Base-by-base conservation (phyloP, 2,888 invertebrate species). In the Synanthedon tipuliformis region DNA sequence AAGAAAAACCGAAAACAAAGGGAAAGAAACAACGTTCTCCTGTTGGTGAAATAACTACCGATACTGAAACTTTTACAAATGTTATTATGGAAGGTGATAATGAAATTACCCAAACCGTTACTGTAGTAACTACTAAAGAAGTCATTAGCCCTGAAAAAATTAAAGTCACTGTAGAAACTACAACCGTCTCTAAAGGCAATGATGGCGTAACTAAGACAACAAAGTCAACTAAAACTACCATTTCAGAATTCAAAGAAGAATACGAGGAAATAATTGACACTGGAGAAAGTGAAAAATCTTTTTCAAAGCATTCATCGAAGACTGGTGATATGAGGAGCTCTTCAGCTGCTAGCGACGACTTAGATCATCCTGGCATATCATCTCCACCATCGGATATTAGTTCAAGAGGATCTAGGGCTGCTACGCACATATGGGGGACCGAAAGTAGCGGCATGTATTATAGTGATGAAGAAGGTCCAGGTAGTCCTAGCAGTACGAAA, bases 401-500 rank as follows among this genome's bases (percentile, higher is more conserved):
- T 61, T 90, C 90, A 7, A 89, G 90, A 67, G 87, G 81, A 52
- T 90, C 90, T 8, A 78, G 89, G 61, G 88, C 89, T 15, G 86
- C 89, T 1, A 88, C 89, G 45, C 81, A 89, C 54, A 68, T 88
- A 23, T 89, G 89, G 87, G 88, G 83, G 1, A 85, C 88, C 8
- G 88, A 88, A 57, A 89, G 88, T 54, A 87, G 87, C 57, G 89
- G 87, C 10, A 81, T 88, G 59, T 84, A 82, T 40, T 89, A 89
- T 57, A 91, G 91, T 52, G 92, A 93, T 57, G 93, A 93, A 52
- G 93, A 93, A 54, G 89, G 90, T 3, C 90, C 90, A 15, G 90
- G 89, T 7, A 92, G 93, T 49, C 92, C 92, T 15, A 88, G 91
- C 53, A 93, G 93, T 65, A 88, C 90, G 4, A 90, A 91, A 50